A percentile compares a stretch with the other conserved stretches of the same genome.
Conservation (phyloP, 2,113 vertebrate genomes). For the Syngnathoides biaculeatus region DNA sequence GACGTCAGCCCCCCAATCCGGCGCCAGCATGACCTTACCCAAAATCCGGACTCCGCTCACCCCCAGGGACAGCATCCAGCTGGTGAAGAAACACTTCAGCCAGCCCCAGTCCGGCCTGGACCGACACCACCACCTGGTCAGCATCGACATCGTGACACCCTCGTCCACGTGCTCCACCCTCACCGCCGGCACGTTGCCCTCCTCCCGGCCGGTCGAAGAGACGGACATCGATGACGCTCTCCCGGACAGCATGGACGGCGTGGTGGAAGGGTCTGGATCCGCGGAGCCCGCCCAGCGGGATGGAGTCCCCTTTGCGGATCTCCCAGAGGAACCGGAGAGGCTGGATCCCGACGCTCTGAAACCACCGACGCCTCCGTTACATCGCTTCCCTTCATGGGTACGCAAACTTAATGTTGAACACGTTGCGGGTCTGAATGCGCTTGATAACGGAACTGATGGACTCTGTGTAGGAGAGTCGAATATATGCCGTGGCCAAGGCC, state of each 20-base stretch:
- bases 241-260: slow-evolving; percentile 77
- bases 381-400: slow-evolving; percentile 88
- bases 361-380: slow-evolving; percentile 84
- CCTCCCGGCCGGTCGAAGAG: slow-evolving; percentile 73
- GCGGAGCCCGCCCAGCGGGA: slow-evolving; percentile 38
- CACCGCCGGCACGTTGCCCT: slow-evolving; percentile 39
- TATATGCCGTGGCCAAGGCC: slow-evolving; percentile 86
- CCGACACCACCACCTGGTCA: slow-evolving; percentile 63
- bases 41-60: slow-evolving; percentile 76
- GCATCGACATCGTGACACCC: slow-evolving; percentile 66
- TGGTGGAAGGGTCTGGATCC: slow-evolving; percentile 59
- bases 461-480: slow-evolving; percentile 81
- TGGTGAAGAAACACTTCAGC: slow-evolving; percentile 85
- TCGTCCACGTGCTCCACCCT: slow-evolving; percentile 49
- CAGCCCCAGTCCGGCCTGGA: slow-evolving; percentile 79
- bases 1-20: slow-evolving; percentile 50
- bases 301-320: slow-evolving; percentile 51
- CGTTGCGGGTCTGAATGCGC: background rate
- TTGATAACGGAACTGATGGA: slow-evolving; percentile 1
- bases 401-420: background rate
- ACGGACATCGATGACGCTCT: slow-evolving; percentile 81
- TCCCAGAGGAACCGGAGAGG: slow-evolving; percentile 65
- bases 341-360: slow-evolving; percentile 71
- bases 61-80: slow-evolving; percentile 84
- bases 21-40: slow-evolving; percentile 83